Conservation (phyloP, 2,797 vertebrate genomes). For the Parambassis ranga region DNA sequence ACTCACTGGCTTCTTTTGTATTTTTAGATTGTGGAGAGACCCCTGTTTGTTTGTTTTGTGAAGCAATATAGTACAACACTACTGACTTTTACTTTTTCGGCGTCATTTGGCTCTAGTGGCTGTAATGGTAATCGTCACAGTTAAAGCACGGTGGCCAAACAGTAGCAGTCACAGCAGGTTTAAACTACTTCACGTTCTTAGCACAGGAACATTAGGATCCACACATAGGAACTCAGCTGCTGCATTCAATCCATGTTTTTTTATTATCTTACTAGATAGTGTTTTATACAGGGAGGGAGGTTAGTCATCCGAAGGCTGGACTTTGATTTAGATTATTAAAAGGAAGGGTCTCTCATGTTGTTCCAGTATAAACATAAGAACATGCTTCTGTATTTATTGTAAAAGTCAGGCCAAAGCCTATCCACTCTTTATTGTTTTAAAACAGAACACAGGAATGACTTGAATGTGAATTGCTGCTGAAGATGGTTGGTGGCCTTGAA, state of each 20-base stretch:
- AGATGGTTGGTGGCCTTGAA: slow-evolving; percentile 31
- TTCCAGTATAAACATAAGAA: background rate
- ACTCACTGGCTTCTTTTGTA: background rate
- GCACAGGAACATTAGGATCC: background rate
- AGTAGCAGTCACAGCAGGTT: background rate
- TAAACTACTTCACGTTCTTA: background rate
- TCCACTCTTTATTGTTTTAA: slow-evolving; percentile 36
- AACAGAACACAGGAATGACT: slow-evolving; percentile 33
- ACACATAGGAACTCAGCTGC: background rate
- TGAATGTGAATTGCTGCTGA: slow-evolving; percentile 54
- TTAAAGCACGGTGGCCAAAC: background rate
- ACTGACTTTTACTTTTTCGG: background rate
- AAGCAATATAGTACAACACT: background rate
- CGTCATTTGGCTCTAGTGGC: background rate
- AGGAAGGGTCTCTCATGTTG: background rate
- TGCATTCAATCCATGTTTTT: background rate
- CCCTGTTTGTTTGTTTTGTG: slow-evolving; percentile 9
- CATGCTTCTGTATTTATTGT: slow-evolving; percentile 1
- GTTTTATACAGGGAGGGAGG: slow-evolving; percentile 14
- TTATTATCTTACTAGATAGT: background rate
- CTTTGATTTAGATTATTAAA: slow-evolving; percentile 5
- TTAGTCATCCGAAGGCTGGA: too few relatives aligned
- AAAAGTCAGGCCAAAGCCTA: slow-evolving; percentile 15
- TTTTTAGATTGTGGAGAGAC: background rate
- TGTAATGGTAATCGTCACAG: background rate